Base-by-base conservation (phyloP, 2,113 vertebrate species). In the Equus przewalskii region DNA sequence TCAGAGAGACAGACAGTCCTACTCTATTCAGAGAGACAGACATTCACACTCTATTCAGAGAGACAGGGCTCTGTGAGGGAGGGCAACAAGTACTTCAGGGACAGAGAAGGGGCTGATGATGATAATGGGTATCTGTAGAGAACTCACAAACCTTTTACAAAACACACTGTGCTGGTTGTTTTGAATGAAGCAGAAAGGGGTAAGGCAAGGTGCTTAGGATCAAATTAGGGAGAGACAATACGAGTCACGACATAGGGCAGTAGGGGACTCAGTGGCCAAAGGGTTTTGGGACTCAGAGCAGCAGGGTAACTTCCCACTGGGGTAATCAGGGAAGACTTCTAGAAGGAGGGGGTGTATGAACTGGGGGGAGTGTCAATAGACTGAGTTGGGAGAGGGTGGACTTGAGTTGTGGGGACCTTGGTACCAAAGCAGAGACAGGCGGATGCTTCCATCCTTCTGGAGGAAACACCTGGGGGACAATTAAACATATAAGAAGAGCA, bases 291-390 rank as follows among this genome's bases (percentile, higher is more conserved):
- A 93, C 62, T 96, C 73, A 84, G 86, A n/a, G 18, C 44, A 88
- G 18, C 51, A 88, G 14, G 41, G 15, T 54, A 44, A 54, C 56
- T 85, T 75, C 22, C 44, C 73, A 67, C 30, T 58, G 56, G 62
- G 62, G 62, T 86, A 62, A 86, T 85, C 36, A 81, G 44, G 46
- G 73, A 82, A 91, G 78, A 21, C 49, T 95, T 85, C 94, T 21
- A 54, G 93, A 73, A 90, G 22, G 46, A 93, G 30, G 70, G 28
- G n/a, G 54, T 41, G n/a, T 86, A 58, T 82, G 51, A 91, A 24
- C 7, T 51, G 11, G 44, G 60, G 28, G 18, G 13, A n/a, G 44
- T 16, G 62, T 58, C 56, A 89, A 13, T 19, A 90, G 24, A 19
- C 21, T 49, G 80, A 81, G 28, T 16, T 60, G 41, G 70, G 64